Conservation (phyloP, 2,113 vertebrate species). For the Callipepla squamata region DNA sequence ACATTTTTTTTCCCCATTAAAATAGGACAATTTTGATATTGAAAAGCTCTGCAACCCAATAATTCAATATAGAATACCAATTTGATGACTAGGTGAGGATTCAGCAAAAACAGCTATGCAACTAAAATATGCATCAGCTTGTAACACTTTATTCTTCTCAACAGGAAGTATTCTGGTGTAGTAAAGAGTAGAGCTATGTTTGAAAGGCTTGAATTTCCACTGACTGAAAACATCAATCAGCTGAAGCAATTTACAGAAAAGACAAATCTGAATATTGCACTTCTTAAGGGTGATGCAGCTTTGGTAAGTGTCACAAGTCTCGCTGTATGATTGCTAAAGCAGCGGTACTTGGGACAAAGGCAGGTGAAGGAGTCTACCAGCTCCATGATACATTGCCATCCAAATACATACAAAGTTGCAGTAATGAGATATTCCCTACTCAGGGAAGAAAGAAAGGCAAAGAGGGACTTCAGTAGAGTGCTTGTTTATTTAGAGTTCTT, state of each 20-base stretch:
- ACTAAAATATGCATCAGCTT: background rate
- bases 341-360: background rate
- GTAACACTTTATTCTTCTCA: background rate
- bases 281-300: background rate
- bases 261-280: background rate
- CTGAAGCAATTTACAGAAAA: background rate
- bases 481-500: background rate
- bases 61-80: too few species aligned
- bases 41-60: background rate
- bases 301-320: background rate
- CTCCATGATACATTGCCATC: background rate
- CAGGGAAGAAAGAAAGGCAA: background rate
- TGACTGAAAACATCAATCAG: background rate
- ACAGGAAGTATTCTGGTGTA: background rate
- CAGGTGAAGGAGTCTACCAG: background rate
- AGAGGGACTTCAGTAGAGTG: background rate
- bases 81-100: background rate
- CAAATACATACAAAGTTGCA: background rate
- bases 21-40: background rate
- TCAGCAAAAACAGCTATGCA: background rate
- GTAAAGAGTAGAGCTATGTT: background rate
- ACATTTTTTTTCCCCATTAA: background rate
- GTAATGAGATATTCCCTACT: background rate
- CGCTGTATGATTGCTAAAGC: background rate
- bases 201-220: background rate